phyloP scores from a whole-genome alignment of 1,140 invertebrate species.

The Telenomus remus region DNA sequence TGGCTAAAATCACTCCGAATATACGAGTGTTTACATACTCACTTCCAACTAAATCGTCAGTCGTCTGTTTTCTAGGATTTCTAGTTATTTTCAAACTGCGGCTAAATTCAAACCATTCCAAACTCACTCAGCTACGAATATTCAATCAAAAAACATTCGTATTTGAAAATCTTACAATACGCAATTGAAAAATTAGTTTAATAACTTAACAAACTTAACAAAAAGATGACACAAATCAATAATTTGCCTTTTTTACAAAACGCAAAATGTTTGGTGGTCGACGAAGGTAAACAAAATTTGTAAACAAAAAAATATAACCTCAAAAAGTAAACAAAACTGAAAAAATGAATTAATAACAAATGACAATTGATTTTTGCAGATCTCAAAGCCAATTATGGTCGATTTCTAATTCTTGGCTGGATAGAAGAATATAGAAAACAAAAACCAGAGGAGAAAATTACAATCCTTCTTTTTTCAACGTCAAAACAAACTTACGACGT shows the following conservation, averaged over 20 bases:
- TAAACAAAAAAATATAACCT: constrained; percentile 14
- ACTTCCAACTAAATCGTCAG: too few species aligned
- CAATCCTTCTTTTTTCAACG: constrained; percentile 64
- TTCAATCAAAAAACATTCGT: too few species aligned
- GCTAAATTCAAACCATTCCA: too few species aligned
- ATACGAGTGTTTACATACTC: too few species aligned
- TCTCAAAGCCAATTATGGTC: constrained; percentile 56
- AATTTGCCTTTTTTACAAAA: constrained; percentile 13
- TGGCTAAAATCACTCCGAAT: too few species aligned
- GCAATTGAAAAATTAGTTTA: too few species aligned
- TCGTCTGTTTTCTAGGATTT: too few species aligned
- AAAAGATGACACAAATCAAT: constrained; percentile 7
- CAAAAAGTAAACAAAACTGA: background rate
- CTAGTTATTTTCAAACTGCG: too few species aligned
- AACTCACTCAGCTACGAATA: too few species aligned
- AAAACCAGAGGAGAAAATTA: constrained; percentile 36
- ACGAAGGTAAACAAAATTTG: constrained; percentile 15
- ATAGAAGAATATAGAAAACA: constrained; percentile 59
- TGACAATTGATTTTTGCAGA: constrained; percentile 43
- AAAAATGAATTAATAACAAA: constrained; percentile 5
- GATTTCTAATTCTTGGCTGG: constrained; percentile 66
- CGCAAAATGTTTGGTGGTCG: constrained; percentile 9
- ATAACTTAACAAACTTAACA: too few species aligned
- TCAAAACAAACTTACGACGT: constrained; percentile 55
- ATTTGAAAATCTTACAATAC: too few species aligned